Evolutionary conservation across 2,113 vertebrate species (phyloP).

Genomic region (Chloroceryle aenea): DNA sequence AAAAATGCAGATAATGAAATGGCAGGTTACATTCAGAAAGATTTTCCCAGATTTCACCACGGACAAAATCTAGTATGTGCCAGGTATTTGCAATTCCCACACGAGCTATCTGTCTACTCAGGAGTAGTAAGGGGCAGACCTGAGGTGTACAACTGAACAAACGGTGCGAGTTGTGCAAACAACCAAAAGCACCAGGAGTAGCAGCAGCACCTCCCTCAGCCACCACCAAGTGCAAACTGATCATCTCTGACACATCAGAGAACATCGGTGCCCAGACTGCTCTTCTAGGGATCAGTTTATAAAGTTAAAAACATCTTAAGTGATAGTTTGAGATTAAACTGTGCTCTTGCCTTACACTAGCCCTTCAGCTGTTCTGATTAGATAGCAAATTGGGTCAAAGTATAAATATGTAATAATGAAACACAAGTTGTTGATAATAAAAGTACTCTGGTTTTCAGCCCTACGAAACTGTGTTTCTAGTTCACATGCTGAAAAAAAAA

Average conservation of each 20-base stretch:
- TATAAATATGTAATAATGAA: not conserved
- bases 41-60: not conserved
- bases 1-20: not conserved
- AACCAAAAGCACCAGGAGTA: not conserved
- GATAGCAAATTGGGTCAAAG: conserved; percentile 9
- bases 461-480: not conserved
- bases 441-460: not conserved
- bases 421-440: not conserved
- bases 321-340: not conserved
- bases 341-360: not conserved
- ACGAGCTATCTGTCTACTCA: not conserved
- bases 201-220: not conserved
- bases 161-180: not conserved
- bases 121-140: not conserved
- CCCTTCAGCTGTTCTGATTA: not conserved
- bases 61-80: not conserved
- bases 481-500: not conserved
- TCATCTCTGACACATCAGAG: not conserved
- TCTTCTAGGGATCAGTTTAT: not conserved
- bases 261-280: not conserved
- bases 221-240: not conserved
- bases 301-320: not conserved
- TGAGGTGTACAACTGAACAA: not conserved
- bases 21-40: not conserved
- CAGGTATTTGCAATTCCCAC: not conserved